Base-by-base conservation (phyloP, 2,113 vertebrate genomes). In the Craseonycteris thonglongyai region DNA sequence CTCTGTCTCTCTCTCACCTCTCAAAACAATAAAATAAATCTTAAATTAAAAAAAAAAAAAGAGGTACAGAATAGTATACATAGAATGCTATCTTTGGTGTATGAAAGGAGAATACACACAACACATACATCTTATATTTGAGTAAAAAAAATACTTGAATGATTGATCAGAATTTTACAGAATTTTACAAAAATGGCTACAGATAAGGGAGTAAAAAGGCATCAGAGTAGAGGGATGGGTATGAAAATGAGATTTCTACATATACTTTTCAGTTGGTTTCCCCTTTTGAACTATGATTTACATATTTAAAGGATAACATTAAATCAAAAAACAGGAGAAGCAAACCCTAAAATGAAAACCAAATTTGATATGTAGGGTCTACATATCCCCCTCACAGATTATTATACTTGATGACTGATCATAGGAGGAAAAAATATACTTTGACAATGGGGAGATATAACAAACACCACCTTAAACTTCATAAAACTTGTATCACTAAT, bases 271-370 rank as follows among this genome's bases (percentile, higher is more conserved):
- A 83, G 76, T 19, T 78, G 38, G 14, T 82, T 71, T 91, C 69
- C 83, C 54, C 83, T 94, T 93, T 51, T 87, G 66, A 75, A 75
- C 35, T 47, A 68, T 38, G 2, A 38, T 80, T 75, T 59, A 80
- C 30, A 85, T 68, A 81, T 12, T 86, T 35, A 76, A 91, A 68
- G 28, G 45, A 11, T 79, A 85, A 80, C 7, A 88, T 71, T 88
- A 89, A 79, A 84, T 42, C 14, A 72, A 88, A 91, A 80, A 82
- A 65, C 3, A 24, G 24, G 19, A 33, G 22, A 81, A 61, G 49
- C 26, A 96, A 92, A 76, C 16, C 33, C 42, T 69, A 80, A 94
- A 90, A 94, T 74, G 10, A 94, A 91, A 94, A 96, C 79, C 54
- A 85, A 92, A 85, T 42, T n/a, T n/a, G n/a, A n/a, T n/a, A n/a